phyloP scores from a whole-genome alignment of 2,888 invertebrate species.

The Dolomedes plantarius region DNA sequence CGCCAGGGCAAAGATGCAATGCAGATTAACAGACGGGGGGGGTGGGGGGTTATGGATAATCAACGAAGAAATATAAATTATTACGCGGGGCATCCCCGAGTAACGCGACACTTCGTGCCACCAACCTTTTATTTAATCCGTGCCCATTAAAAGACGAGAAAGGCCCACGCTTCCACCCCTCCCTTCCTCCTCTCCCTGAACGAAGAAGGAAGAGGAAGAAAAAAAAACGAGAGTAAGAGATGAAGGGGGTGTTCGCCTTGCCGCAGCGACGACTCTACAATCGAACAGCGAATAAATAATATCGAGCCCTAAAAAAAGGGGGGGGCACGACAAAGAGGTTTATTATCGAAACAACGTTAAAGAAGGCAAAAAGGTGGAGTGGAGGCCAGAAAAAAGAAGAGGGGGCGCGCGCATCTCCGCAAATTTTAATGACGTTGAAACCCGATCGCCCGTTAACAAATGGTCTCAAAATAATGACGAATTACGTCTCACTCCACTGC shows the following conservation, averaged over 20 bases:
- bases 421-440: conserved; percentile 68
- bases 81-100: conserved; percentile 40
- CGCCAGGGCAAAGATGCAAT: no score
- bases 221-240: no score
- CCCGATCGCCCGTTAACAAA: conserved; percentile 50
- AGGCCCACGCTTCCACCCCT: neutral
- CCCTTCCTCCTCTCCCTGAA: conserved; percentile 48
- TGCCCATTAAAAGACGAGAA: conserved; percentile 55
- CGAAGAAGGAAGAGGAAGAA: conserved; percentile 10
- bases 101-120: conserved; percentile 59
- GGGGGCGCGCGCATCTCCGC: neutral
- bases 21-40: no score
- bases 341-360: conserved; percentile 14
- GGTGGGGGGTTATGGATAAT: no score
- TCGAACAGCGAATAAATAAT: conserved; percentile 41
- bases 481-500: conserved; percentile 33
- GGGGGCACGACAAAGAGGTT: conserved; percentile 17
- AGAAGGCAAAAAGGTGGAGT: no score
- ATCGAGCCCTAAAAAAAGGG: conserved; percentile 19
- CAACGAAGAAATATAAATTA: conserved; percentile 43
- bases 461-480: conserved; percentile 59
- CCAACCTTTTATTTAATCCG: conserved; percentile 67
- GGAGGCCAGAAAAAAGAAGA: neutral
- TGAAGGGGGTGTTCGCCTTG: no score
- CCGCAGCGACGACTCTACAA: no score